phyloP scores from a whole-genome alignment of 64 coral and sea anemone genomes.

The Montipora capricornis region DNA sequence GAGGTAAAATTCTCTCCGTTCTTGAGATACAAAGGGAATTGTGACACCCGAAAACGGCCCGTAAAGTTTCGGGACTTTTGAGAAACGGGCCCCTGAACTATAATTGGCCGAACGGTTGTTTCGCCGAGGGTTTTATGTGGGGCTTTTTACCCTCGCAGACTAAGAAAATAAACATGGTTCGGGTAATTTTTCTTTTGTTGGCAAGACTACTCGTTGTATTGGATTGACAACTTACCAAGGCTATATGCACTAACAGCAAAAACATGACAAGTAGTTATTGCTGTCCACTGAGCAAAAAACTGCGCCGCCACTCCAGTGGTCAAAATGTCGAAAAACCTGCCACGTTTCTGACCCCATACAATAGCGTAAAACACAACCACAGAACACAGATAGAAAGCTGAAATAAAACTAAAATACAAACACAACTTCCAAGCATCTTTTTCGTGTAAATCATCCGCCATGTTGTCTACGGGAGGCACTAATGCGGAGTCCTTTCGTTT shows the following conservation, averaged over 20 bases:
- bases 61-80: too few species aligned
- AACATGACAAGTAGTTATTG: constrained; percentile 71
- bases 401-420: constrained; percentile 45
- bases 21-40: too few species aligned
- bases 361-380: constrained; percentile 69
- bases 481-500: constrained; percentile 15
- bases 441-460: neutral
- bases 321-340: constrained; percentile 46
- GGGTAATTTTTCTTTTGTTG: neutral
- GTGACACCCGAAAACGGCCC: too few species aligned
- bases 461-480: neutral
- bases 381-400: constrained; percentile 39
- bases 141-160: too few species aligned
- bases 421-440: neutral
- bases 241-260: constrained; percentile 59
- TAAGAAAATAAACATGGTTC: neutral
- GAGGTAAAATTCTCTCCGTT: too few species aligned
- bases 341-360: constrained; percentile 33
- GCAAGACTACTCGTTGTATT: neutral
- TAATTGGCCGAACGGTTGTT: too few species aligned
- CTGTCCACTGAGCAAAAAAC: constrained; percentile 70
- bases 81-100: too few species aligned
- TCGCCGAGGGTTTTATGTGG: too few species aligned
- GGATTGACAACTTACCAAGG: constrained; percentile 39
- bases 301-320: constrained; percentile 68